Percentiles rank a stretch among this genome's conserved stretches.
Evolutionary conservation across 2,113 vertebrate genomes (phyloP).

Genomic region (Gopherus evgoodei): DNA sequence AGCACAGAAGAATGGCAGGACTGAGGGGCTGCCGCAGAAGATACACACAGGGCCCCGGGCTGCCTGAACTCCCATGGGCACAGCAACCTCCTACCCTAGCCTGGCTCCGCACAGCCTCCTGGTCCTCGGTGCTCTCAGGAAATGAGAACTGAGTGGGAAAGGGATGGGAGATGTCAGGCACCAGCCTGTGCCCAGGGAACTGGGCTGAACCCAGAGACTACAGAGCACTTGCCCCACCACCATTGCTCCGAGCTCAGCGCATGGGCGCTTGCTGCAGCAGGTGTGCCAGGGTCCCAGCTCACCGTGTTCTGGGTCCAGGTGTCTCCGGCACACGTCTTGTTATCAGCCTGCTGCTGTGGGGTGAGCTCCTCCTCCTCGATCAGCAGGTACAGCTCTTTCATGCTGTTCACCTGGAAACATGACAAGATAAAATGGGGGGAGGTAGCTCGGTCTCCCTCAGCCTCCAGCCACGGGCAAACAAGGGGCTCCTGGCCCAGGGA

Average conservation of each 20-base stretch:
- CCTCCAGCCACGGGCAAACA: neutral
- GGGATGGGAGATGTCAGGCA: too few species aligned
- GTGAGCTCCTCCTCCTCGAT: slow-evolving; percentile 92
- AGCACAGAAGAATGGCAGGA: neutral
- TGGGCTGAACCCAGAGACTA: too few species aligned
- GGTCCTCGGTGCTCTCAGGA: too few species aligned
- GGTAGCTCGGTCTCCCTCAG: neutral
- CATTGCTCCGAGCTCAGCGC: neutral
- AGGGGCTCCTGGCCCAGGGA: neutral
- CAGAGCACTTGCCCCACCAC: too few species aligned
- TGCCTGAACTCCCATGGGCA: neutral
- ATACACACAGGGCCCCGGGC: neutral
- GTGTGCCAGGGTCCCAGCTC: neutral
- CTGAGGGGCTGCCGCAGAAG: fast-evolving
- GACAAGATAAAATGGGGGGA: neutral
- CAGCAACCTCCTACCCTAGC: neutral
- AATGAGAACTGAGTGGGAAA: too few species aligned
- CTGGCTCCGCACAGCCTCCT: neutral
- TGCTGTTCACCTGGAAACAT: slow-evolving; percentile 89
- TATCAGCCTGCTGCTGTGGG: slow-evolving; percentile 86
- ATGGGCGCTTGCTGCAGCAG: too few species aligned
- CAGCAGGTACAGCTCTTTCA: slow-evolving; percentile 94
- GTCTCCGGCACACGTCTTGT: slow-evolving; percentile 83
- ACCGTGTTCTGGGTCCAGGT: slow-evolving; percentile 85
- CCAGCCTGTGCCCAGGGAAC: neutral